Percentiles rank a stretch among this genome's conserved stretches.
phyloP scores from a whole-genome alignment of 2,113 vertebrate genomes.

The Toxotes jaculatrix region DNA sequence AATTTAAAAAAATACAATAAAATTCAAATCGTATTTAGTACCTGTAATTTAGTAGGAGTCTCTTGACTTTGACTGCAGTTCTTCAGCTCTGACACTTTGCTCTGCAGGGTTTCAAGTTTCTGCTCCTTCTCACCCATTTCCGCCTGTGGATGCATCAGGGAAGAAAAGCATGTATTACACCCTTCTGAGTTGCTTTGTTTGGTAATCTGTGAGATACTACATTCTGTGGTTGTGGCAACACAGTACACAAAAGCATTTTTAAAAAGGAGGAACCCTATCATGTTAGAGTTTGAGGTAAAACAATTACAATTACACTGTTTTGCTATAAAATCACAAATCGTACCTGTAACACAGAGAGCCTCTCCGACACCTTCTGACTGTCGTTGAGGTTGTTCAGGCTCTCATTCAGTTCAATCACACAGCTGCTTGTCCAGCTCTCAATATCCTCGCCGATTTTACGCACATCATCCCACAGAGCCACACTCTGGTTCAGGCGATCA shows the following conservation, averaged over 20 bases:
- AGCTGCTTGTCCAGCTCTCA: conserved; percentile 89
- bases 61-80: conserved; percentile 86
- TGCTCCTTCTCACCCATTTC: conserved; percentile 88
- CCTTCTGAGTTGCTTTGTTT: not conserved
- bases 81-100: conserved; percentile 90
- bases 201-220: not conserved
- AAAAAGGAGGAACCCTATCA: not conserved
- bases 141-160: conserved; percentile 77
- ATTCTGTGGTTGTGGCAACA: not conserved
- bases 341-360: conserved; percentile 90
- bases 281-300: not conserved
- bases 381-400: conserved; percentile 87
- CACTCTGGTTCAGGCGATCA: conserved; percentile 83
- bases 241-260: not conserved
- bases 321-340: not conserved
- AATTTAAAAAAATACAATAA: not conserved
- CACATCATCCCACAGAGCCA: conserved; percentile 91
- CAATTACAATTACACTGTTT: not conserved
- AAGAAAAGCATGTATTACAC: not conserved
- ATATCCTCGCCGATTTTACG: conserved; percentile 88
- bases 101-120: conserved; percentile 87
- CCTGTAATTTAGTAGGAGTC: conserved; percentile 91
- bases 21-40: conserved; percentile 56
- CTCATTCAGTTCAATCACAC: conserved; percentile 88
- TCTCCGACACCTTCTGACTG: conserved; percentile 85